Evolutionary conservation across 1,140 invertebrate species (phyloP).

Genomic region (Euura lappo): DNA sequence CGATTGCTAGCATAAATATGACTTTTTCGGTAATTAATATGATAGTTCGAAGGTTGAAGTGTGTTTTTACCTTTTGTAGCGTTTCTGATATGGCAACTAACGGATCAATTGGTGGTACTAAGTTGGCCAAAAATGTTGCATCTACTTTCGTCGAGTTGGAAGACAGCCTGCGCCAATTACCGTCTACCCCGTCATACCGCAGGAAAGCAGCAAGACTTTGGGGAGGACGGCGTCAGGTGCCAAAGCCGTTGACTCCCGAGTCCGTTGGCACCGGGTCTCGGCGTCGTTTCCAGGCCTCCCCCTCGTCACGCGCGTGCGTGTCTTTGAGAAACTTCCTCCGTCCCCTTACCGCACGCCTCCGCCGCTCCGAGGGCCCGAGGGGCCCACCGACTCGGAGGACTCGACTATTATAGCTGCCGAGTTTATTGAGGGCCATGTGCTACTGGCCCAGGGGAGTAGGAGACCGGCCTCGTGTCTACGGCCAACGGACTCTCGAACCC

Average conservation of each 20-base stretch:
- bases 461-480: slow-evolving; percentile 27
- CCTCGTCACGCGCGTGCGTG: slow-evolving; percentile 28
- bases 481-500: slow-evolving; percentile 27
- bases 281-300: slow-evolving; percentile 32
- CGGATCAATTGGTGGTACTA: too few species aligned
- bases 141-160: too few species aligned
- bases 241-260: slow-evolving; percentile 40
- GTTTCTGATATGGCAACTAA: too few species aligned
- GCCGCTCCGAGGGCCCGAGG: neutral
- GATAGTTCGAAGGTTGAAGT: too few species aligned
- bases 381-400: neutral
- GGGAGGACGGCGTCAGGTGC: slow-evolving; percentile 36
- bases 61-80: too few species aligned
- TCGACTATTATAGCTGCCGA: neutral
- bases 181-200: too few species aligned
- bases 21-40: too few species aligned
- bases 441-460: slow-evolving; percentile 22
- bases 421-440: slow-evolving; percentile 36
- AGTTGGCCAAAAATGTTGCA: too few species aligned
- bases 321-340: slow-evolving; percentile 28
- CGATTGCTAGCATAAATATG: too few species aligned
- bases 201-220: neutral
- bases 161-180: too few species aligned
- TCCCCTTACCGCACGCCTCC: slow-evolving; percentile 22
- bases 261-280: slow-evolving; percentile 35